These are phyloP conservation scores for Poeciliopsis turrubarensis DNA, from an alignment of 2,113 vertebrate genomes.

Conservation along the genomic window DNA sequence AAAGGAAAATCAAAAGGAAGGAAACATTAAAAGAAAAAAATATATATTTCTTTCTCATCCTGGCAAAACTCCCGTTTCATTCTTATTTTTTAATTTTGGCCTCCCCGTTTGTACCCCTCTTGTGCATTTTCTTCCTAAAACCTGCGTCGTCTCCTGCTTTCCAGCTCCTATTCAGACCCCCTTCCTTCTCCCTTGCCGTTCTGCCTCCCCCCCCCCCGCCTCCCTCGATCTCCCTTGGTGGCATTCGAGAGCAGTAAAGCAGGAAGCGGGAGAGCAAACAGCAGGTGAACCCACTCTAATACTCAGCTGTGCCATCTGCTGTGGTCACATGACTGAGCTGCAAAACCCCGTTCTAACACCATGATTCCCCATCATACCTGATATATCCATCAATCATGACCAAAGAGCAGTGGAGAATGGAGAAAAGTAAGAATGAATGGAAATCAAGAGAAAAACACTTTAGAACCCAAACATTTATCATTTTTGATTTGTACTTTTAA, in stretches of 20 bases:
- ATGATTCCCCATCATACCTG: constrained; percentile 91
- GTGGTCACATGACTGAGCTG: constrained; percentile 82
- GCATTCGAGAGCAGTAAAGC: constrained; percentile 77
- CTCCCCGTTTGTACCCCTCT: constrained; percentile 20
- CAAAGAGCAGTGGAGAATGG: constrained; percentile 56
- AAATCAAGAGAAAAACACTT: constrained; percentile 12
- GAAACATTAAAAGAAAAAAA: constrained; percentile 6
- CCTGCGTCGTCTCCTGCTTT: background rate
- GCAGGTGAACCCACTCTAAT: constrained; percentile 83
- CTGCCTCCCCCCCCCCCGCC: background rate
- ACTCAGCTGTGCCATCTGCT: constrained; percentile 90
- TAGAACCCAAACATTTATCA: constrained; percentile 24
- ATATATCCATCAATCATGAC: constrained; percentile 93
- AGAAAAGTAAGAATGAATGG: constrained; percentile 29
- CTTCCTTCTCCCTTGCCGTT: constrained; percentile 29
- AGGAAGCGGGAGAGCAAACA: constrained; percentile 87
- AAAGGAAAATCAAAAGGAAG: constrained; percentile 41
- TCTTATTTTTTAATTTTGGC: constrained; percentile 42
- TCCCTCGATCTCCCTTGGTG: constrained; percentile 76
- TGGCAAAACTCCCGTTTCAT: constrained; percentile 3
- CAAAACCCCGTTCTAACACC: constrained; percentile 87
- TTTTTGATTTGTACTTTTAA: constrained; percentile 13
- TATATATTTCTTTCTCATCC: constrained; percentile 14
- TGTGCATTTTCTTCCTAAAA: constrained; percentile 9
- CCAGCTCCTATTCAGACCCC: constrained; percentile 34